These are phyloP conservation scores for Harpagus bidentatus DNA, from an alignment of 2,113 vertebrate species.

Conservation along the genomic window DNA sequence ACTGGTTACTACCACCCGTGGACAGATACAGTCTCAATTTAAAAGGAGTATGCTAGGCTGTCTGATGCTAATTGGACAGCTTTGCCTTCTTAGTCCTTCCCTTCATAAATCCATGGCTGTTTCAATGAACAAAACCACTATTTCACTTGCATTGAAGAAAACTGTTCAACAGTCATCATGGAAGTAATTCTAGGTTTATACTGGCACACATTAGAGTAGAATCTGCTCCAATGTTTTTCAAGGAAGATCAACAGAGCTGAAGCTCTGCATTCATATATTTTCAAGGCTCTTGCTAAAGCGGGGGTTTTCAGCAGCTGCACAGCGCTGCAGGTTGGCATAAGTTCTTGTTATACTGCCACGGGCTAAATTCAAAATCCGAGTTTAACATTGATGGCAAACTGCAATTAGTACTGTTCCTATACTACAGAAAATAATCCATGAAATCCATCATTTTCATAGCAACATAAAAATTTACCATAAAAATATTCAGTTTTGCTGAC, in stretches of 20 bases:
- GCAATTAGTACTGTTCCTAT: not conserved
- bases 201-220: not conserved
- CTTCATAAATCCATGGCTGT: not conserved
- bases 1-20: not conserved
- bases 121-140: not conserved
- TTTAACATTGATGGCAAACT: not conserved
- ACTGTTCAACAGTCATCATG: not conserved
- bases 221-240: not conserved
- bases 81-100: not conserved
- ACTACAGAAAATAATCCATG: not conserved
- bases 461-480: not conserved
- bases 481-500: not conserved
- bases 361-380: slow-evolving; percentile 16
- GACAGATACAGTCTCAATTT: not conserved
- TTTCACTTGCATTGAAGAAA: not conserved
- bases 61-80: not conserved
- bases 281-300: not conserved
- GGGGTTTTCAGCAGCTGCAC: slow-evolving; percentile 13
- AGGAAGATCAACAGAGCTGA: not conserved
- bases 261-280: not conserved
- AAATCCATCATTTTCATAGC: not conserved
- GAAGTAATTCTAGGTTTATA: not conserved
- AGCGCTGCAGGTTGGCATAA: slow-evolving; percentile 4
- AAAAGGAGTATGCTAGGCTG: not conserved
- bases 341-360: not conserved